phyloP scores from a whole-genome alignment of 1,140 invertebrate genomes.

The Bombus sibiricus region DNA sequence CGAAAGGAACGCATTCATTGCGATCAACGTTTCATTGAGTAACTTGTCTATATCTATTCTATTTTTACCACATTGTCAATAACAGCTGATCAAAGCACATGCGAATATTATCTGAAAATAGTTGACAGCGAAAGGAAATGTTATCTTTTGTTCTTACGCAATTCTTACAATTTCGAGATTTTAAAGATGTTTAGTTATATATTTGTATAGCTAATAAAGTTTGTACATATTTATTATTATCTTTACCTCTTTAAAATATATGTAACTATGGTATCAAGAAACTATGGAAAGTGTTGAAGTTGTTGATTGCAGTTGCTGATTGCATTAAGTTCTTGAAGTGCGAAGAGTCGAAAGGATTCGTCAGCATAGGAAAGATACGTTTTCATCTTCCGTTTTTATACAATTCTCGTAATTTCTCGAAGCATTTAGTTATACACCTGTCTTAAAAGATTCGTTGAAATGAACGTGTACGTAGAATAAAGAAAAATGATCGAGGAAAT shows the following conservation, averaged over 20 bases:
- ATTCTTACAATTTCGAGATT: background rate
- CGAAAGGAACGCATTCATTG: background rate
- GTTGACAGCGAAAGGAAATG: background rate
- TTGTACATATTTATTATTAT: background rate
- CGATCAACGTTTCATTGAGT: no score
- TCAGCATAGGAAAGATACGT: background rate
- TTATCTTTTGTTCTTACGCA: no score
- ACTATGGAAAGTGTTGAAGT: background rate
- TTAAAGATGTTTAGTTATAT: background rate
- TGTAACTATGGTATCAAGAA: no score
- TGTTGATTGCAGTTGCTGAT: background rate
- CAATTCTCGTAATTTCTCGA: background rate
- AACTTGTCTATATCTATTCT: background rate
- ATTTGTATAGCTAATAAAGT: background rate
- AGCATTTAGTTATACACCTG: background rate
- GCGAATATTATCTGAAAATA: no score
- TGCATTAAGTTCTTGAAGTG: background rate
- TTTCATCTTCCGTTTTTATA: background rate
- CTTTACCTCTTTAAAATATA: background rate
- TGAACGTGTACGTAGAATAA: background rate
- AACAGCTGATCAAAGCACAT: background rate
- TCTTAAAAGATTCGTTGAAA: background rate
- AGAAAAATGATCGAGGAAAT: constrained; percentile 50
- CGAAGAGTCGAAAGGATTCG: background rate
- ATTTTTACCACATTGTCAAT: background rate